These are phyloP conservation scores for Graptemys geographica DNA, from an alignment of 2,797 vertebrate genomes.

Conservation along the genomic window DNA sequence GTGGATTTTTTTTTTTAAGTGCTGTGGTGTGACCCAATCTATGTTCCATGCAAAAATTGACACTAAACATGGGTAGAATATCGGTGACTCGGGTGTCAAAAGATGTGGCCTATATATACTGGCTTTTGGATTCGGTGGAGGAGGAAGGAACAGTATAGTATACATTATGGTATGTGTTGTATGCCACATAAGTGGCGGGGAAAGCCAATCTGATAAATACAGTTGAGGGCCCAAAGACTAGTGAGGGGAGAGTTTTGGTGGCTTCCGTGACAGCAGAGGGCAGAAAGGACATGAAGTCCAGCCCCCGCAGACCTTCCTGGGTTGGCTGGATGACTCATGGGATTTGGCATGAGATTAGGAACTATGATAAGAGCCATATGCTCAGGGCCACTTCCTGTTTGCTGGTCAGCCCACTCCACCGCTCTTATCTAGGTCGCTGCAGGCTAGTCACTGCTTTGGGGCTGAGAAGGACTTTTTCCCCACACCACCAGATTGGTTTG, in stretches of 20 bases:
- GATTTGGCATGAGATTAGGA: not conserved
- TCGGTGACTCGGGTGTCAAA: not conserved
- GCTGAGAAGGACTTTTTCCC: not conserved
- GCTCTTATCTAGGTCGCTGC: too few relatives aligned
- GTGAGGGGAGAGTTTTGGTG: not conserved
- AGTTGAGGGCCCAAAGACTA: not conserved
- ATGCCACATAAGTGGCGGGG: fast-evolving
- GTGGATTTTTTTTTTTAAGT: not conserved
- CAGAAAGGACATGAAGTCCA: not conserved
- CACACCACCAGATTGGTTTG: not conserved
- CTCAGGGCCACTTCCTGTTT: too few relatives aligned
- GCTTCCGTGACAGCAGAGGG: not conserved
- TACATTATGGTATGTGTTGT: not conserved
- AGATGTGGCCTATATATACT: not conserved
- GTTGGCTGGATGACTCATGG: not conserved
- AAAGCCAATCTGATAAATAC: not conserved
- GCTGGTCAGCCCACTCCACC: too few relatives aligned
- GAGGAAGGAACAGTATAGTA: not conserved
- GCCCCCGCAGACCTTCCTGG: too few relatives aligned
- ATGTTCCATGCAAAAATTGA: not conserved
- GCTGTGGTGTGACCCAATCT: not conserved
- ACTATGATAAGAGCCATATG: not conserved
- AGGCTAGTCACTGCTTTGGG: too few relatives aligned
- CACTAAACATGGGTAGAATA: not conserved
- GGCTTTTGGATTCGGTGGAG: not conserved